Evolutionary conservation across 1,140 invertebrate species (phyloP), one percentile per base, ranked within the genome.

Genomic region (Doryteuthis pealeii): DNA sequence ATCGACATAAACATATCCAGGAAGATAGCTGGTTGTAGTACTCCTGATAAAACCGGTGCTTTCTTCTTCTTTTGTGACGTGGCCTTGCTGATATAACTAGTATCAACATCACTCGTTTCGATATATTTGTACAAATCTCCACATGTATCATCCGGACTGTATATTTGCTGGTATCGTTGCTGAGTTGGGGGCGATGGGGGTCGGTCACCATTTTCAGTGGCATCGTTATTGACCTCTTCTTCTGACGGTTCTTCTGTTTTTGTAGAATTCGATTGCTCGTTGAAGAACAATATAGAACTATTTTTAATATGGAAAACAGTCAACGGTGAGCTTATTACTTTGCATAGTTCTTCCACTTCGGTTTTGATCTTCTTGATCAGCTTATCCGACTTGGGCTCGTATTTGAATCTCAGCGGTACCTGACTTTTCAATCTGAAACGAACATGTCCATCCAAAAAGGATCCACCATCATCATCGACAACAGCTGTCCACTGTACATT

Each of bases 311-410:
- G 54, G 18, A 62, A 62, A 2, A 62, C 54, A 12, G 54, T 62
- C 54, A 6, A 22, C 2, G 54, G 54, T 0, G 54, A 62, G 26
- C 54, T 28, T 8, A 62, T 28, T 18, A 62, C 4, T 62, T 62
- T 22, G 18, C 54, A 62, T 18, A 62, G 18, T 22, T 62, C 22
- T 62, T 62, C 54, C 54, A 62, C 54, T 62, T 62, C 54, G 18
- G 54, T 62, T 62, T 28, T 2, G 54, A 62, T 62, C 22, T 0
- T 22, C 26, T 62, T 62, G 26, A 62, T 62, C 18, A 62, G 26
- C 26, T 62, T 62, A 62, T 62, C 54, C 18, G 54, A 62, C 54
- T 62, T 62, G 18, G 54, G 54, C 18, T 62, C 54, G 54, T 62
- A 62, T 6, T 62, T 62, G 26, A 62, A 62, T 1, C 18, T 62